Evolutionary conservation across 2,113 vertebrate genomes (phyloP).

Genomic region (Channa maculata): DNA sequence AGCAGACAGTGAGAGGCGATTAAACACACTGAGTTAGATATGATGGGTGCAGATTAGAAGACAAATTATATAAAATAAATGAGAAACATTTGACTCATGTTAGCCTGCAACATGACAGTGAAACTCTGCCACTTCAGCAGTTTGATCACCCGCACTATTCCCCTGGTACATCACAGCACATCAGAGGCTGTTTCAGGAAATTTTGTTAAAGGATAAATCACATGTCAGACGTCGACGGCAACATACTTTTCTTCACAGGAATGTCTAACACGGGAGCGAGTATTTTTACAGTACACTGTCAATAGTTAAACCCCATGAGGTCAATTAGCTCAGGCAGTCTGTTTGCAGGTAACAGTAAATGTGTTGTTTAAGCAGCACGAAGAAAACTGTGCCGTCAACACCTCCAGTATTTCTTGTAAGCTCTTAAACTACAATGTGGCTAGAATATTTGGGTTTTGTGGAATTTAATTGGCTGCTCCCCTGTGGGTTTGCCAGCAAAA

Average conservation of each 20-base stretch:
- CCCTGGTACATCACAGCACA: not conserved
- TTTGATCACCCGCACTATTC: constrained; percentile 36
- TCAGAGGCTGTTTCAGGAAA: constrained; percentile 41
- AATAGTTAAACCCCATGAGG: constrained; percentile 36
- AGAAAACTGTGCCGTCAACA: not conserved
- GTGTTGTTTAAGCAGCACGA: constrained; percentile 17
- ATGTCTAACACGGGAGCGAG: not conserved
- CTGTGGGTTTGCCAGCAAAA: not conserved
- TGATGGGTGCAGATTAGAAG: not conserved
- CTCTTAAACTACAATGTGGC: constrained; percentile 4
- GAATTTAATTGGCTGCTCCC: constrained; percentile 20
- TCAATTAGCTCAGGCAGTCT: constrained; percentile 50
- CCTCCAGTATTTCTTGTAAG: constrained; percentile 5
- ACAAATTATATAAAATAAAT: not conserved
- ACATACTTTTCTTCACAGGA: not conserved
- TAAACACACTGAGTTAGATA: not conserved
- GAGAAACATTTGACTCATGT: not conserved
- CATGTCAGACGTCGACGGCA: not conserved
- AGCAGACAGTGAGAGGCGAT: not conserved
- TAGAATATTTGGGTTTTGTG: constrained; percentile 15
- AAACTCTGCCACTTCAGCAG: not conserved
- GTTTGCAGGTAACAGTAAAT: constrained; percentile 23
- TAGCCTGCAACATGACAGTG: constrained; percentile 5
- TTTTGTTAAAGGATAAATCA: constrained; percentile 8
- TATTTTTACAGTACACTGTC: constrained; percentile 20